Percentiles rank a stretch among this genome's conserved stretches.
Evolutionary conservation across 2,113 vertebrate genomes (phyloP).

Genomic region (Aptenodytes patagonicus): DNA sequence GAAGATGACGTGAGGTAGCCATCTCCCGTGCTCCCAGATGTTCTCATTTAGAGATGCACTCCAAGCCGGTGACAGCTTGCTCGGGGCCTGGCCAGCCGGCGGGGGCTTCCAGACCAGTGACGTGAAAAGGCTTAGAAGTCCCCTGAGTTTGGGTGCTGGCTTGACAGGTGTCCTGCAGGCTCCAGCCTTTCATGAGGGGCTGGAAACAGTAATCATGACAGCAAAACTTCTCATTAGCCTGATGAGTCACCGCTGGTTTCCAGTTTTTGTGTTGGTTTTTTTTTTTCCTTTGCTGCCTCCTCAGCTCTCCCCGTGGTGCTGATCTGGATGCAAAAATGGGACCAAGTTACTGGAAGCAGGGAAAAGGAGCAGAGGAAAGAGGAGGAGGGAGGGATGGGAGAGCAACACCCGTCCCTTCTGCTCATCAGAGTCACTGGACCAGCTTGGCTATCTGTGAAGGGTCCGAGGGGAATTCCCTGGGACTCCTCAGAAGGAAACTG

Average conservation of each 20-base stretch:
- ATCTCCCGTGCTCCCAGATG: accelerated
- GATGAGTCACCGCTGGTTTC: not conserved
- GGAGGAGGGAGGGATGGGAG: not conserved
- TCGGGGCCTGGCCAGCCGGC: accelerated
- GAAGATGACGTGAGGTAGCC: accelerated
- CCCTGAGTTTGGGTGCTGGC: not conserved
- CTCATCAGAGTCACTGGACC: not conserved
- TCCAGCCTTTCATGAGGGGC: not conserved
- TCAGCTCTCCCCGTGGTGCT: not conserved
- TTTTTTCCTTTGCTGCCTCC: not conserved
- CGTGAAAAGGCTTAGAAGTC: not conserved
- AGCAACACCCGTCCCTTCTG: not conserved
- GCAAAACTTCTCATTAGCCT: not conserved
- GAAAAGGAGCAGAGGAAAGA: not conserved
- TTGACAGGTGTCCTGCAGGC: not conserved
- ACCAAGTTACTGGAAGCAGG: accelerated
- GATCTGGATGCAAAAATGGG: not conserved
- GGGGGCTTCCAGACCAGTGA: not conserved
- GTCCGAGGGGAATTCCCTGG: not conserved
- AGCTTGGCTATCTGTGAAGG: accelerated
- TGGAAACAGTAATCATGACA: not conserved
- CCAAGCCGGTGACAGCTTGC: accelerated
- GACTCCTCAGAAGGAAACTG: not conserved
- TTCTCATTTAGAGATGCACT: accelerated
- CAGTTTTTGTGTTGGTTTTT: not conserved